These are phyloP conservation scores for Eupelmus urozonus DNA, from an alignment of 2,888 invertebrate species.

Conservation along the genomic window DNA sequence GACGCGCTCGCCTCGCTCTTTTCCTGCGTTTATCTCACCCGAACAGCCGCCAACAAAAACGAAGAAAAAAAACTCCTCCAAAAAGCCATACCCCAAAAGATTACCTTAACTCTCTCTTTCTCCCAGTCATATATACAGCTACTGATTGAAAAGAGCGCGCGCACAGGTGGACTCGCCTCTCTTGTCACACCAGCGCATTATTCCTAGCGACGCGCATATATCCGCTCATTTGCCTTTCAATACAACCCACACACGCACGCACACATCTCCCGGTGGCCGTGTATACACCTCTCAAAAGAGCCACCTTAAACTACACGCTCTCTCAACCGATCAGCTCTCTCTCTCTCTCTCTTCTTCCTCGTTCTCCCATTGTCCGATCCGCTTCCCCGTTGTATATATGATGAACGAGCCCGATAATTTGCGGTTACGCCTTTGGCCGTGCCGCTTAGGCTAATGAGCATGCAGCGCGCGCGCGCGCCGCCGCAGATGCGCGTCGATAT, in stretches of 20 bases:
- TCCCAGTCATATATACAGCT: neutral
- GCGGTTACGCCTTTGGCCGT: conserved; percentile 26
- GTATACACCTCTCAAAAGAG: neutral
- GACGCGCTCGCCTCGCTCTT: too few relatives aligned
- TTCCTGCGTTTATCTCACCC: too few relatives aligned
- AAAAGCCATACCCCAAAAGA: too few relatives aligned
- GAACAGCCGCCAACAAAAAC: too few relatives aligned
- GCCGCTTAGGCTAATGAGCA: conserved; percentile 75
- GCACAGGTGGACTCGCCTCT: neutral
- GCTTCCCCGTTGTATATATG: neutral
- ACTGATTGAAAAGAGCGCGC: neutral
- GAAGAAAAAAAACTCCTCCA: too few relatives aligned
- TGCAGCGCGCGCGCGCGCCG: conserved; percentile 45
- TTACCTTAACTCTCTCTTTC: too few relatives aligned
- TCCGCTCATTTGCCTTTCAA: conserved; percentile 17
- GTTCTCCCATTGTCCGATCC: neutral
- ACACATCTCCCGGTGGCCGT: neutral
- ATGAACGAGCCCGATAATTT: conserved; percentile 49
- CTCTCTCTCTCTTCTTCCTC: neutral
- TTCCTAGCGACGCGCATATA: neutral
- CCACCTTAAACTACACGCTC: too few relatives aligned
- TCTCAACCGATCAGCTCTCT: neutral
- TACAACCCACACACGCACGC: neutral
- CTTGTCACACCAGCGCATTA: neutral
- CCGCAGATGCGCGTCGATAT: conserved; percentile 18